These are phyloP conservation scores for Heliornis fulica DNA, from an alignment of 2,113 vertebrate genomes.

Conservation along the genomic window DNA sequence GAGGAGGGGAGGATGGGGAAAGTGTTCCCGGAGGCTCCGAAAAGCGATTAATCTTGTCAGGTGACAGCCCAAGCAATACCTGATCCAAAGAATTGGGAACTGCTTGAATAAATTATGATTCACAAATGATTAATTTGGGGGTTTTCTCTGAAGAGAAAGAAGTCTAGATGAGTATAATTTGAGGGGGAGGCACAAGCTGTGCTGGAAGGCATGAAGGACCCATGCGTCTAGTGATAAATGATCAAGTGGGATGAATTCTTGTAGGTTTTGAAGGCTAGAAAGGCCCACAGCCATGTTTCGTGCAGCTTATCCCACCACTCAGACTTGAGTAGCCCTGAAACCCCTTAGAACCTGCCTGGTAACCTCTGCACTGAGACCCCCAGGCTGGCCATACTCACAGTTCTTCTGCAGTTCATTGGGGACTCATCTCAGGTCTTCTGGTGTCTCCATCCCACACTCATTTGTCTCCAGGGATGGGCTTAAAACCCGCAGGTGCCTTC, in stretches of 20 bases:
- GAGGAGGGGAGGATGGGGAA: background rate
- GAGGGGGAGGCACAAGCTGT: background rate
- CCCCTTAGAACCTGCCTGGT: background rate
- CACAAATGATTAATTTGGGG: slow-evolving; percentile 1
- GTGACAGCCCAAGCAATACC: background rate
- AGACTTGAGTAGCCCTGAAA: background rate
- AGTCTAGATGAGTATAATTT: background rate
- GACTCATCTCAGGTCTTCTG: background rate
- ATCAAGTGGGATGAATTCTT: background rate
- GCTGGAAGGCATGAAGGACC: background rate
- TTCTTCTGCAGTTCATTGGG: background rate
- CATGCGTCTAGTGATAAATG: background rate
- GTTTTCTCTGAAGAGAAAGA: background rate
- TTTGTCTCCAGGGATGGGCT: background rate
- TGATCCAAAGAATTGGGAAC: background rate
- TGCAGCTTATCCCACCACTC: background rate
- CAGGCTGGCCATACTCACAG: background rate
- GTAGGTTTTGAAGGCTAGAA: background rate
- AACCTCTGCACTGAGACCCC: background rate
- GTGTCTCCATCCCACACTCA: background rate
- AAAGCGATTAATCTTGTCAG: slow-evolving; percentile 1
- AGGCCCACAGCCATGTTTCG: background rate
- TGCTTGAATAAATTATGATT: slow-evolving; percentile 12
- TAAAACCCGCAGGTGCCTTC: background rate
- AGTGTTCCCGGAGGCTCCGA: background rate